These are phyloP conservation scores for Cisticola juncidis DNA, from an alignment of 2,113 vertebrate species.

Conservation along the genomic window DNA sequence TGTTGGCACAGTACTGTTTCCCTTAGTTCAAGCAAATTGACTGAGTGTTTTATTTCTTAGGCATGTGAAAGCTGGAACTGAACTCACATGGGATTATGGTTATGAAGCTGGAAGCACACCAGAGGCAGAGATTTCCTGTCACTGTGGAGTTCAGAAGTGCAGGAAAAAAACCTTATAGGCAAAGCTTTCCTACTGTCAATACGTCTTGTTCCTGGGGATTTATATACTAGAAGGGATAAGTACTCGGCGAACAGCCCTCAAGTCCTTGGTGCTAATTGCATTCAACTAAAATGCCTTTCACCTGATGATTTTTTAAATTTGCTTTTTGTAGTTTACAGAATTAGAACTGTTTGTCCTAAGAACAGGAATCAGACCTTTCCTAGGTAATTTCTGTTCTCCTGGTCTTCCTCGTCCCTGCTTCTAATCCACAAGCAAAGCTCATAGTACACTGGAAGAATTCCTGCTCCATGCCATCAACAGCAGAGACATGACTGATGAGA, in stretches of 20 bases:
- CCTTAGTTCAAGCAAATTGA: background rate
- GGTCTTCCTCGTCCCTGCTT: background rate
- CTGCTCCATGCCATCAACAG: background rate
- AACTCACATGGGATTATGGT: constrained; percentile 91
- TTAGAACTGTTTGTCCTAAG: background rate
- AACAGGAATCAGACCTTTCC: background rate
- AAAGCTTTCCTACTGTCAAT: background rate
- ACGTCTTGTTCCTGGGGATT: background rate
- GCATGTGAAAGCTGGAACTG: constrained; percentile 84
- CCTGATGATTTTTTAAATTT: background rate
- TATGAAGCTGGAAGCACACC: constrained; percentile 71
- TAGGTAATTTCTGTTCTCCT: background rate
- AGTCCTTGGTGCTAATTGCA: constrained; percentile 6
- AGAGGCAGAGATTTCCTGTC: constrained; percentile 79
- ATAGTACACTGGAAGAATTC: background rate
- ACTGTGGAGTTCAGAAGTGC: constrained; percentile 80
- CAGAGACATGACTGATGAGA: background rate
- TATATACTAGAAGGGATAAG: background rate
- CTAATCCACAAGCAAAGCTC: background rate
- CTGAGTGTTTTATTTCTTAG: constrained; percentile 70
- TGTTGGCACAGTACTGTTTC: background rate
- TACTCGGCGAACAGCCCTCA: background rate
- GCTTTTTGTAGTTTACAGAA: background rate
- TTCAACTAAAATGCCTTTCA: constrained; percentile 13
- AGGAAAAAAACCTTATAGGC: constrained; percentile 71